Evolutionary conservation across 2,888 invertebrate species (phyloP).

Genomic region (Ethmia dodecea): DNA sequence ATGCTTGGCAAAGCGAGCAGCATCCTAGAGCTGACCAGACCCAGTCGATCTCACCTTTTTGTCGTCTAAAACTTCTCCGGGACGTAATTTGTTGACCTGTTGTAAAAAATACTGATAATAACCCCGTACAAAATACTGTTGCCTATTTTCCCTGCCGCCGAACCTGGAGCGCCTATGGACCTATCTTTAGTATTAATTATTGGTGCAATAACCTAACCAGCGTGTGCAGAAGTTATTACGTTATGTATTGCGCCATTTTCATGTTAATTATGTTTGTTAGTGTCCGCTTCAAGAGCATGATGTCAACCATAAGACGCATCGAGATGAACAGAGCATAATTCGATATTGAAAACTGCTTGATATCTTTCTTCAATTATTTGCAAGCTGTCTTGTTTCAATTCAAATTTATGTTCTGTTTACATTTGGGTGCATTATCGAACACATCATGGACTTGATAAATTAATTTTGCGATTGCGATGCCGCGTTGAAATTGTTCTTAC

Average conservation of each 20-base stretch:
- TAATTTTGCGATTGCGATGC: too few relatives aligned
- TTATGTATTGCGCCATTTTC: slow-evolving; percentile 53
- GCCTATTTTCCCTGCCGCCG: slow-evolving; percentile 71
- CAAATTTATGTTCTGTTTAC: too few relatives aligned
- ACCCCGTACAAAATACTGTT: slow-evolving; percentile 38
- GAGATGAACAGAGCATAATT: too few relatives aligned
- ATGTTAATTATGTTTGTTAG: slow-evolving; percentile 65
- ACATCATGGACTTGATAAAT: slow-evolving; percentile 39
- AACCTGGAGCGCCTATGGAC: slow-evolving; percentile 51
- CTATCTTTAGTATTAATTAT: slow-evolving; percentile 43
- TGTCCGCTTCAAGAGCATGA: slow-evolving; percentile 42
- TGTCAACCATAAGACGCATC: too few relatives aligned
- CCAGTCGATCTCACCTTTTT: slow-evolving; percentile 90
- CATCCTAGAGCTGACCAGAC: slow-evolving; percentile 71
- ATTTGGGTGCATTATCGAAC: too few relatives aligned
- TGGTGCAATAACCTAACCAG: slow-evolving; percentile 57
- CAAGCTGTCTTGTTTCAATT: too few relatives aligned
- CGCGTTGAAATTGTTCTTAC: slow-evolving; percentile 32
- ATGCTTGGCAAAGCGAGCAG: slow-evolving; percentile 75
- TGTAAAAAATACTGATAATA: slow-evolving; percentile 71
- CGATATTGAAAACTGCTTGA: too few relatives aligned
- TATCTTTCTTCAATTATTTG: too few relatives aligned
- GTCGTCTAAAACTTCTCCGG: slow-evolving; percentile 95
- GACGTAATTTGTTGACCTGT: slow-evolving; percentile 93
- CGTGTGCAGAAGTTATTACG: slow-evolving; percentile 67